These are phyloP conservation scores for Crematogaster levior DNA, from an alignment of 2,888 invertebrate species.

Conservation along the genomic window DNA sequence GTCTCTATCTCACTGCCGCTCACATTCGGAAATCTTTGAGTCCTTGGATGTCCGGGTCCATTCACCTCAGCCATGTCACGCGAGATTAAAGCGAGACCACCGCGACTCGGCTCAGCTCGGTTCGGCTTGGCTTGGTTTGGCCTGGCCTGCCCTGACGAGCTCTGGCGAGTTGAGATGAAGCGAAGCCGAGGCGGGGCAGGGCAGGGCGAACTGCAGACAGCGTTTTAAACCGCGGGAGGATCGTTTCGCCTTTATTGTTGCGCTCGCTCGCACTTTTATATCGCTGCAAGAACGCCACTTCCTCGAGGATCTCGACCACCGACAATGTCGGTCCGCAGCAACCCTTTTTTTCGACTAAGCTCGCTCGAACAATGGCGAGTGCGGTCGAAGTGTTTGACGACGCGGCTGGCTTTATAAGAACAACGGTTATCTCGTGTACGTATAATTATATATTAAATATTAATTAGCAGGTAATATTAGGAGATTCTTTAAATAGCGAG, in stretches of 20 bases:
- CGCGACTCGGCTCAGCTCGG: conserved; percentile 3
- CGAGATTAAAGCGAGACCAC: conserved; percentile 67
- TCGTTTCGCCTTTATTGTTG: conserved; percentile 66
- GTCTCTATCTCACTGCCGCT: conserved; percentile 8
- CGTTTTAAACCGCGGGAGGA: conserved; percentile 58
- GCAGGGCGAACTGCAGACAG: conserved; percentile 41
- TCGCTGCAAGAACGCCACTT: conserved; percentile 34
- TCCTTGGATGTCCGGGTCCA: conserved; percentile 52
- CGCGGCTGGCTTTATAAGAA: not conserved
- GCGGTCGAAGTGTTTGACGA: not conserved
- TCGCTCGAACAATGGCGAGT: conserved; percentile 39
- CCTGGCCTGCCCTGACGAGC: not conserved
- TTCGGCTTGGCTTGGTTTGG: not conserved
- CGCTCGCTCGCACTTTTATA: conserved; percentile 51
- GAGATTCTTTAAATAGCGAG: not conserved
- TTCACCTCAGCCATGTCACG: conserved; percentile 63
- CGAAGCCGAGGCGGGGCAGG: conserved; percentile 18
- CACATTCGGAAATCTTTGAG: conserved; percentile 47
- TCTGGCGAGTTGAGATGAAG: not conserved
- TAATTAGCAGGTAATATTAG: conserved; percentile 19
- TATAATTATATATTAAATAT: no score
- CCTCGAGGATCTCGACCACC: conserved; percentile 56
- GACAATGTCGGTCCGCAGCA: conserved; percentile 48
- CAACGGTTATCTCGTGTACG: not conserved
- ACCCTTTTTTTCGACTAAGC: conserved; percentile 34